Base-by-base conservation (phyloP, 2,113 vertebrate genomes). In the Alectura lathami region DNA sequence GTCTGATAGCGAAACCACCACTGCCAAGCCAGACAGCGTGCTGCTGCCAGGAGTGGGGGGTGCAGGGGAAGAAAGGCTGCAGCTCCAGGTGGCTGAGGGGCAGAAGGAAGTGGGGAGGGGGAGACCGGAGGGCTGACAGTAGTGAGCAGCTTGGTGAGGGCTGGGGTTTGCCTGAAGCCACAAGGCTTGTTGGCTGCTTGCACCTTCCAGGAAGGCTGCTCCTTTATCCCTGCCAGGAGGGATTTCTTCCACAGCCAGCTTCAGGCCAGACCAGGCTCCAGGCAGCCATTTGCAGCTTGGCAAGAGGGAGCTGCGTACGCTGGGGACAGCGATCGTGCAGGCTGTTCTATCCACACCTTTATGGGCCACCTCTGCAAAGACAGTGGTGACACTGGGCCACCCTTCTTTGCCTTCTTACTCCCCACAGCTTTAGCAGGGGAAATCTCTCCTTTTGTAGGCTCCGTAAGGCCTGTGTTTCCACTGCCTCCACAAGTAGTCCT, bases 61-160 rank as follows among this genome's bases (percentile, higher is more conserved):
- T 67, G 69, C 29, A 59, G 29, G 68, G 93, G 76, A 77, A 86
- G 6, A n/a, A 56, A 57, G 50, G 22, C 56, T 94, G 48, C 40
- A 92, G 80, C 63, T 96, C 92, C 94, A 94, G 93, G 91, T 89
- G 89, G 83, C 89, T 96, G 70, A 80, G 85, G 10, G 30, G 75
- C 11, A 74, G 26, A 57, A 54, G 53, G 81, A 62, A 73, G 29
- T 13, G 47, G 7, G 38, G 16, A 50, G 29, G 7, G 5, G 9
- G 34, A 85, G 38, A 17, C 51, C 43, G 50, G 45, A 40, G 68
- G 53, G 29, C 36, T 64, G 51, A 59, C 0, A 2, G 57, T 42
- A 86, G 14, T 29, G 45, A 88, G 72, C 30, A 69, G 38, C 59
- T 83, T 93, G 82, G 81, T 53, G 67, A 45, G 0, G 2, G 8